Percentiles rank a stretch among this genome's conserved stretches.
Conservation (phyloP, 2,113 vertebrate genomes). For the Thamnophis sirtalis region DNA sequence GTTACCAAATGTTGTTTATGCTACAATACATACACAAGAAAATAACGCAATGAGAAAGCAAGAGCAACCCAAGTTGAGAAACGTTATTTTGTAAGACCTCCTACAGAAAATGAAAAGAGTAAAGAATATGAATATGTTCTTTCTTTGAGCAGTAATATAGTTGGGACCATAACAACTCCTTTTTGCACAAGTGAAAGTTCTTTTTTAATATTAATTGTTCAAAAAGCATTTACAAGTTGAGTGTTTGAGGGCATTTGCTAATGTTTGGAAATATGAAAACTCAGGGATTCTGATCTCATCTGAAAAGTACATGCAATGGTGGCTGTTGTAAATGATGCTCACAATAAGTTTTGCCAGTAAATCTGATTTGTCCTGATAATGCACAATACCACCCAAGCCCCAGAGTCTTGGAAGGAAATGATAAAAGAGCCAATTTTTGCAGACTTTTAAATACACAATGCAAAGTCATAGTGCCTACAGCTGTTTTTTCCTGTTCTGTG, state of each 20-base stretch:
- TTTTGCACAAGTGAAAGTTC: background rate
- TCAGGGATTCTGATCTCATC: background rate
- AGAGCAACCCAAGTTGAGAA: conserved; percentile 20
- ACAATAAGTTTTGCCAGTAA: conserved; percentile 17
- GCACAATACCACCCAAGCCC: conserved; percentile 33
- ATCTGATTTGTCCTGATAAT: conserved; percentile 34
- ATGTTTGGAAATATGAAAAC: fast-evolving
- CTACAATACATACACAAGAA: background rate
- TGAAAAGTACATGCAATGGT: conserved; percentile 6
- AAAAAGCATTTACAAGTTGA: background rate
- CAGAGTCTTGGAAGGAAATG: conserved; percentile 50
- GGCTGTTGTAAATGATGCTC: background rate
- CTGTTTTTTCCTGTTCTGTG: conserved; percentile 67
- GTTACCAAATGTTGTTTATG: background rate
- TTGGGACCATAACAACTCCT: conserved; percentile 18
- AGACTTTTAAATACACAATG: conserved; percentile 56
- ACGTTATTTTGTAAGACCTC: background rate
- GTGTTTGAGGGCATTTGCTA: background rate
- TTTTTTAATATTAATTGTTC: background rate
- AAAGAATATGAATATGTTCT: background rate
- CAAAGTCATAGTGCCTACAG: conserved; percentile 39
- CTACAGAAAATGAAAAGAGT: fast-evolving
- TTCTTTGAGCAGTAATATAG: background rate
- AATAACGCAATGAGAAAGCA: background rate
- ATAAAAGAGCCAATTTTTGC: conserved; percentile 56